These are phyloP conservation scores for Ethmia dodecea DNA, from an alignment of 2,888 invertebrate genomes.

Conservation along the genomic window DNA sequence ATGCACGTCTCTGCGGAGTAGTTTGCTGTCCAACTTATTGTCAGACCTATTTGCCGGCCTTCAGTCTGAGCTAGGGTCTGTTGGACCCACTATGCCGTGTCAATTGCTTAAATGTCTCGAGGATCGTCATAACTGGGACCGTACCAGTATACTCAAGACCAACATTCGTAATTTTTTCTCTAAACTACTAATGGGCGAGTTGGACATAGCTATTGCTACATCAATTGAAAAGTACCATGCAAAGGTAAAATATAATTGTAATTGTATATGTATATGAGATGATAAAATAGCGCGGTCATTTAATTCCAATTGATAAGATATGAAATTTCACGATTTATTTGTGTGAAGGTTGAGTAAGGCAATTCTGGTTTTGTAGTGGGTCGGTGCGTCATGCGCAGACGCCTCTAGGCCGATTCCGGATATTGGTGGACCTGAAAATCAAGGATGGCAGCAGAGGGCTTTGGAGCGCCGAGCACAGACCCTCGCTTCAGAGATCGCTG, in stretches of 20 bases:
- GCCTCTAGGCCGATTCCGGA: constrained; percentile 25
- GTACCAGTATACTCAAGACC: constrained; percentile 40
- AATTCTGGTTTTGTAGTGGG: constrained; percentile 61
- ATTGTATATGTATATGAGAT: too few species aligned
- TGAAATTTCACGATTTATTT: too few species aligned
- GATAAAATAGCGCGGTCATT: too few species aligned
- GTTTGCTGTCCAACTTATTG: constrained; percentile 47
- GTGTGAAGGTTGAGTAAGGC: too few species aligned
- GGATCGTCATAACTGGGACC: constrained; percentile 63
- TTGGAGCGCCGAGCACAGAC: constrained; percentile 48
- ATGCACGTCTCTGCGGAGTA: constrained; percentile 52
- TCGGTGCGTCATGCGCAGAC: constrained; percentile 53
- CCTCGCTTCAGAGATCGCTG: constrained; percentile 47
- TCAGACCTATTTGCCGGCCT: constrained; percentile 54
- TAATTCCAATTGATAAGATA: too few species aligned
- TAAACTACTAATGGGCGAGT: constrained; percentile 48
- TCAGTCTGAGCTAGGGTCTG: constrained; percentile 40
- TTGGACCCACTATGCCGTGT: constrained; percentile 52
- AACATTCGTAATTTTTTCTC: constrained; percentile 51
- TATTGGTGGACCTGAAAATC: constrained; percentile 24
- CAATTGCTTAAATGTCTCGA: constrained; percentile 62
- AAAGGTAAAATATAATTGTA: too few species aligned
- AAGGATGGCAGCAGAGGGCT: constrained; percentile 41
- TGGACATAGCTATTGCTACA: constrained; percentile 63
- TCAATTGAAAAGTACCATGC: constrained; percentile 64